These are phyloP conservation scores for Ctenoplectra terminalis DNA, from an alignment of 1,140 invertebrate species.

Conservation along the genomic window DNA sequence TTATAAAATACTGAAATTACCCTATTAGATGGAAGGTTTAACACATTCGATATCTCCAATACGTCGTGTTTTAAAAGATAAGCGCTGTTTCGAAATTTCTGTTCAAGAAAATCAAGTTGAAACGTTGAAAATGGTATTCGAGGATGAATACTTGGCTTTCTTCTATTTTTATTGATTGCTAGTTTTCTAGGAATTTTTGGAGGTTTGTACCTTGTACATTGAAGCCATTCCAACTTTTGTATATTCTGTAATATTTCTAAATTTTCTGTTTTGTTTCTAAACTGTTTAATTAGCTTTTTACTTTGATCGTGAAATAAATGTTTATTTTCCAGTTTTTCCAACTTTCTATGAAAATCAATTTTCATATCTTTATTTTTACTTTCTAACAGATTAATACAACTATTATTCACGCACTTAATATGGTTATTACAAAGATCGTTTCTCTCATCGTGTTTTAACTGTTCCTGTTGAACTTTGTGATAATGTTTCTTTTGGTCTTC, in stretches of 20 bases:
- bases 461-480: neutral
- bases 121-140: slow-evolving; percentile 86
- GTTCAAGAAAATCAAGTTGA: slow-evolving; percentile 84
- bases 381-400: too few relatives aligned
- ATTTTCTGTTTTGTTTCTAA: neutral
- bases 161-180: slow-evolving; percentile 75
- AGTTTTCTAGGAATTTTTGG: slow-evolving; percentile 88
- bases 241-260: neutral
- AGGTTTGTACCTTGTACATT: slow-evolving; percentile 89
- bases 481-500: neutral
- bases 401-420: neutral
- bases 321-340: neutral
- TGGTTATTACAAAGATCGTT: neutral
- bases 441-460: neutral
- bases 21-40: slow-evolving; percentile 29
- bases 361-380: neutral
- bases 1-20: neutral
- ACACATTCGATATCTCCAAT: neutral
- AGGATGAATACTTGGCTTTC: slow-evolving; percentile 84
- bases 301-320: neutral
- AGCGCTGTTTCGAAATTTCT: slow-evolving; percentile 84
- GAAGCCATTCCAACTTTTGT: slow-evolving; percentile 84
- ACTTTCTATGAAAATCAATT: neutral
- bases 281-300: neutral
- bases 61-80: slow-evolving; percentile 83